Conservation (phyloP, 2,113 vertebrate species). For the Gila orcuttii region DNA sequence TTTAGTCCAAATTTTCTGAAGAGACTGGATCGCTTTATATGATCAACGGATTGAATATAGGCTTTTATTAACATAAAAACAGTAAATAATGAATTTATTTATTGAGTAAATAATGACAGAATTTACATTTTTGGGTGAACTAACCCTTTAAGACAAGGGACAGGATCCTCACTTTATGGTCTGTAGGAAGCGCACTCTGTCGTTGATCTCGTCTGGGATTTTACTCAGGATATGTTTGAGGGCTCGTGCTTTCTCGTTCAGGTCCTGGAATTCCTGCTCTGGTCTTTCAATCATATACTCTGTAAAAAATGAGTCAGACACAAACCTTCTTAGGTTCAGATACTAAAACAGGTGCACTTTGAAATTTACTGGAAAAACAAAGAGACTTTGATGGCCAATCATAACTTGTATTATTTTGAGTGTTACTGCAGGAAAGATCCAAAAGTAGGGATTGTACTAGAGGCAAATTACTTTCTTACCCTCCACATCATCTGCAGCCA, state of each 20-base stretch:
- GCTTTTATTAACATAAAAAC: no score
- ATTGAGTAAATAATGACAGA: no score
- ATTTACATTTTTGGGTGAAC: no score
- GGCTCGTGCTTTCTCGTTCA: constrained; percentile 96
- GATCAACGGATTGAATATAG: no score
- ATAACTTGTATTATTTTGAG: not conserved
- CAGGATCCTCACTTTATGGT: constrained; percentile 50
- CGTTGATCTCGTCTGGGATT: constrained; percentile 98
- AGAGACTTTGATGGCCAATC: not conserved
- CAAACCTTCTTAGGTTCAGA: not conserved
- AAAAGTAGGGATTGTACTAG: not conserved
- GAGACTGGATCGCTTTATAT: no score
- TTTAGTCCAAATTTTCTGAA: no score
- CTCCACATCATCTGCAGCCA: constrained; percentile 98
- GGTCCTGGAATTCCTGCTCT: constrained; percentile 96
- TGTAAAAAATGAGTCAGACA: constrained; percentile 60
- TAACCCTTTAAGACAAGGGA: not conserved
- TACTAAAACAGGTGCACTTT: not conserved
- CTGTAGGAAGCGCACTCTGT: constrained; percentile 84
- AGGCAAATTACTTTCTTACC: constrained; percentile 73
- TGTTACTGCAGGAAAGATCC: not conserved
- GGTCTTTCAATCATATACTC: constrained; percentile 97
- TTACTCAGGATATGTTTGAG: constrained; percentile 99
- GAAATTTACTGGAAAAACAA: not conserved
- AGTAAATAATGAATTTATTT: no score